phyloP scores from a whole-genome alignment of 2,797 vertebrate species.

The Liparis tanakae region DNA sequence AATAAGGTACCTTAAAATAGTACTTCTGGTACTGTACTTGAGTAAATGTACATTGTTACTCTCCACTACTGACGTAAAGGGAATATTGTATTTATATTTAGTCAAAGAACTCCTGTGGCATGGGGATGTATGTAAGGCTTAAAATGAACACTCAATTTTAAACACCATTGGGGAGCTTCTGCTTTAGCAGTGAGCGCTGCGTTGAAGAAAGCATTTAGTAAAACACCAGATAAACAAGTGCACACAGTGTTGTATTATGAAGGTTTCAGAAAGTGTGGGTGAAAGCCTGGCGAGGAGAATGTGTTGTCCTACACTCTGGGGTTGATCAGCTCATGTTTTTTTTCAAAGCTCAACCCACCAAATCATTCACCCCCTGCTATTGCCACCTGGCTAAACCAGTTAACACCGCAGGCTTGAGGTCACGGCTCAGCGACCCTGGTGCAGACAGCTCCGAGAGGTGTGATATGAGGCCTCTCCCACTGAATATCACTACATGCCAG shows the following conservation, averaged over 20 bases:
- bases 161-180: neutral
- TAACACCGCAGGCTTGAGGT: constrained; percentile 78
- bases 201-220: constrained; percentile 14
- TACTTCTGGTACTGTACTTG: neutral
- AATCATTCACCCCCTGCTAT: constrained; percentile 59
- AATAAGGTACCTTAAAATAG: neutral
- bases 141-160: neutral
- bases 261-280: constrained; percentile 22
- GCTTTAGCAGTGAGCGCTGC: neutral
- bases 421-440: constrained; percentile 70
- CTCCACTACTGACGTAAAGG: neutral
- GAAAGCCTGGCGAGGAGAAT: constrained; percentile 51
- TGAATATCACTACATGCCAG: constrained; percentile 69
- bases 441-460: constrained; percentile 78
- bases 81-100: neutral
- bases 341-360: constrained; percentile 61
- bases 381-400: constrained; percentile 80
- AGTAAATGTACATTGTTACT: neutral
- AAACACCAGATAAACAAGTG: constrained; percentile 32
- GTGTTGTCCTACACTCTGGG: constrained; percentile 55
- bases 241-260: constrained; percentile 36
- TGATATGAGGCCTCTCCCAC: constrained; percentile 76
- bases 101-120: constrained; percentile 7
- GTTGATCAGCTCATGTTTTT: constrained; percentile 62
- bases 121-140: neutral